Evolutionary conservation across 2,797 vertebrate genomes (phyloP).

Genomic region (Steatocranus sp.): DNA sequence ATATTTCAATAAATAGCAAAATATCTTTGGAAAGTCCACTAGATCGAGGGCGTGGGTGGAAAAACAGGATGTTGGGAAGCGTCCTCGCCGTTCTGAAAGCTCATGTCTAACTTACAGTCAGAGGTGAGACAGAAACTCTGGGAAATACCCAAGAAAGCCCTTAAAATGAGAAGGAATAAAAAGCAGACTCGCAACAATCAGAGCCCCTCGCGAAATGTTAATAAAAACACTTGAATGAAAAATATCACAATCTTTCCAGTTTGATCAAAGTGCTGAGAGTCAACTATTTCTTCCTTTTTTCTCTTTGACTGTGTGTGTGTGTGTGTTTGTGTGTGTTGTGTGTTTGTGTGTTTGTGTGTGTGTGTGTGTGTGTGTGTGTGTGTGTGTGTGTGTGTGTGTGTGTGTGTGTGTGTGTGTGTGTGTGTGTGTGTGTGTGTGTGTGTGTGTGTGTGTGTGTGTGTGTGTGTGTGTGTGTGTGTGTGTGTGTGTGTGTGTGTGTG

Average conservation of each 20-base stretch:
- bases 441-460: not conserved
- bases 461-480: not conserved
- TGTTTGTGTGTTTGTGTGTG: too few relatives aligned
- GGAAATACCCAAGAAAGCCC: conserved; percentile 64
- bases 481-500: not conserved
- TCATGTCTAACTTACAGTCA: conserved; percentile 22
- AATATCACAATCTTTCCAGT: not conserved
- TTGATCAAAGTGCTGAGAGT: not conserved
- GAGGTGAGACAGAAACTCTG: conserved; percentile 57
- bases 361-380: not conserved
- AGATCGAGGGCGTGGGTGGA: not conserved
- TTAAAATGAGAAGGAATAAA: not conserved
- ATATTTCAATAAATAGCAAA: conserved; percentile 69
- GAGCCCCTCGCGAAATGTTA: not conserved
- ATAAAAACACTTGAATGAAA: not conserved
- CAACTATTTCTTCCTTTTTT: not conserved
- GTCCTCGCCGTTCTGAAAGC: not conserved
- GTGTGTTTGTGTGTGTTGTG: not conserved
- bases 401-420: not conserved
- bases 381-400: not conserved
- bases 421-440: not conserved
- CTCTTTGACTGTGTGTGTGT: not conserved
- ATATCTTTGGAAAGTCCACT: conserved; percentile 67
- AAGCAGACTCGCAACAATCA: not conserved
- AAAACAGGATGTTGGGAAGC: conserved; percentile 49